Base-by-base conservation (phyloP, 2,113 vertebrate genomes). In the Eurystomus gularis region DNA sequence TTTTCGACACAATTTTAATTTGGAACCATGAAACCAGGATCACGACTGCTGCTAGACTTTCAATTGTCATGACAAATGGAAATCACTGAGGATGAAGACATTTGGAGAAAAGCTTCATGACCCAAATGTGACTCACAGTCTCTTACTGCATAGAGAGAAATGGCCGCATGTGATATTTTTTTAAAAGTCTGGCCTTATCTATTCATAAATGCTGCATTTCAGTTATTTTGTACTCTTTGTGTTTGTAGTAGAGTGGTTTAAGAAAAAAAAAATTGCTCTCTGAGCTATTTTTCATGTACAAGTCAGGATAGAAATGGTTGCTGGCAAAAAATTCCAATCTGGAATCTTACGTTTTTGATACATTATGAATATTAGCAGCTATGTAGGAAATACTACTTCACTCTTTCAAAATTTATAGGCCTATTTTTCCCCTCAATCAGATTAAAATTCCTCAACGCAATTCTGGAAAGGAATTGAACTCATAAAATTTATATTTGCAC, bases 111-210 rank as follows among this genome's bases (percentile, higher is more conserved):
- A 51, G 14, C 49, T 69, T 80, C 37, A 21, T 73, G 48, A 77
- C 58, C 17, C 19, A 64, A 58, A 5, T 40, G 44, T 76, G 48
- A 68, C 57, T 77, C 19, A 46, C 4, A 24, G 6, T 61, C 9
- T 0, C 17, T 72, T 86, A 28, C 7, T 69, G 10, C 26, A 39
- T 55, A 19, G 11, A 52, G 16, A 88, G 7, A 86, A 94, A 69
- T 60, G 23, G 33, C 6, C 13, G 29, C 13, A 58, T 57, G n/a
- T 0, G 6, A 11, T 1, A n/a, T 4, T 12, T 62, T 87, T 48
- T 4, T 13, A 16, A 24, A 51, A 71, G 7, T 60, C 12, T 86
- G 25, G 7, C 24, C 11, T 72, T 62, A 68, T 29, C 8, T 49
- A 18, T 93, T 86, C 42, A 80, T 2, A 86, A 68, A n/a, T 72